Evolutionary conservation across 2,888 invertebrate species (phyloP), one percentile per base, ranked within the genome.

Genomic region (Acanthacorydalis orientalis): DNA sequence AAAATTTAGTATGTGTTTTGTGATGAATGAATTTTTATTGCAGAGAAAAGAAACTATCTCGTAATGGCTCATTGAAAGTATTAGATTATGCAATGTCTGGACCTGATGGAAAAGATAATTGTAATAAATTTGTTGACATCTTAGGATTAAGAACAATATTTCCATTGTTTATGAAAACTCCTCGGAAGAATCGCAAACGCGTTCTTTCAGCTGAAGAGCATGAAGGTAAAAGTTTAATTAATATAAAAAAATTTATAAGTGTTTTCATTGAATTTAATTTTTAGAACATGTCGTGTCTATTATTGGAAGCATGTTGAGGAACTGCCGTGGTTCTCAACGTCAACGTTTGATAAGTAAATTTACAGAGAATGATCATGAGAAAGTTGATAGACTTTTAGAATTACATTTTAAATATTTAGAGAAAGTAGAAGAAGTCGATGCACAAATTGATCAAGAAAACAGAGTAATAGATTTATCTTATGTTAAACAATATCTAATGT

Each of bases 131-230:
- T 65, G 92, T 98, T 0, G 97, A 98, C 61, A 97, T 97, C 58
- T 74, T 97, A 23, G 95, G 98, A 0, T 72, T 99, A 11, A 74
- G 97, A 42, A 95, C 95, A 6, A 85, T 99, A 51, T 99, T 98
- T 67, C 98, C 98, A 1, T 70, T 99, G 1, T 98, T 97, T 62
- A 97, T 99, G 97, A 93, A 96, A 68, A 97, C 97, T 0, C 98
- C 98, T 1, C 87, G 87, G 57, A 80, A 84, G 57, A 79, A 78
- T 57, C 73, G 83, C 50, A 83, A 83, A 60, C 79, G 83, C 56
- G 72, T 89, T 43, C 67, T 90, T 9, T 83, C 86, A 7, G 74
- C 83, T 1, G 89, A 91, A 60, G 90, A 93, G 60, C 87, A 93
- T 57, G 95, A 95, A 75, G 83, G 82, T 80, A 58, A 49, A 10